phyloP scores from a whole-genome alignment of 2,888 invertebrate genomes.

The Zelleria hepariella region DNA sequence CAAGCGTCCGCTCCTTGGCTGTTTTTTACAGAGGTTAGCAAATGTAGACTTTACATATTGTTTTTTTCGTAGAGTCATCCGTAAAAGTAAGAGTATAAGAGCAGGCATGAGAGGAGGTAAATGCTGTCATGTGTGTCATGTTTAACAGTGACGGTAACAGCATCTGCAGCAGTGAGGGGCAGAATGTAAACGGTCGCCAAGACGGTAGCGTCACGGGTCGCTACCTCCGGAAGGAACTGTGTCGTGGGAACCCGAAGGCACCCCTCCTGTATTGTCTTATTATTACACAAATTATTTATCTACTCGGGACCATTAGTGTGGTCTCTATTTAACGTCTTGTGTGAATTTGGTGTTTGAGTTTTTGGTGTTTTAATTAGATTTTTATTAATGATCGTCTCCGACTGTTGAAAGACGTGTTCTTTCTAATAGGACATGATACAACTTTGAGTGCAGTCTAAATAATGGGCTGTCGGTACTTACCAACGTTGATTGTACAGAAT shows the following conservation, averaged over 20 bases:
- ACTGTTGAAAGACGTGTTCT: background rate
- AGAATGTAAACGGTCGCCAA: conserved; percentile 17
- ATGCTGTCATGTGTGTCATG: too few relatives aligned
- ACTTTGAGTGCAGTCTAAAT: background rate
- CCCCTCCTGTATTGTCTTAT: conserved; percentile 27
- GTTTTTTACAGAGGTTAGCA: too few relatives aligned
- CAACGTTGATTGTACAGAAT: background rate
- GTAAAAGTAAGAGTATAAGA: too few relatives aligned
- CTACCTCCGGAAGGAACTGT: conserved; percentile 61
- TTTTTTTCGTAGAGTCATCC: too few relatives aligned
- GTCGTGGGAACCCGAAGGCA: conserved; percentile 50
- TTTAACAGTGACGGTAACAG: too few relatives aligned
- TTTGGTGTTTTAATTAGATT: background rate
- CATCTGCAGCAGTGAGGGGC: too few relatives aligned
- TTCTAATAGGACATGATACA: background rate
- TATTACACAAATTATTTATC: background rate
- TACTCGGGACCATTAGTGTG: background rate
- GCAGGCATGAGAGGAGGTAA: too few relatives aligned
- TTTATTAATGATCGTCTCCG: background rate
- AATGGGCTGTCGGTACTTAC: background rate
- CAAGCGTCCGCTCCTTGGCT: too few relatives aligned
- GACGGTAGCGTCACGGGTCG: conserved; percentile 67
- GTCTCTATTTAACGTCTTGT: background rate
- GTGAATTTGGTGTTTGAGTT: background rate
- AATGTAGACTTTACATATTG: too few relatives aligned